These are phyloP conservation scores for Mormyrus iriodes DNA, from an alignment of 2,113 vertebrate genomes.

Conservation along the genomic window DNA sequence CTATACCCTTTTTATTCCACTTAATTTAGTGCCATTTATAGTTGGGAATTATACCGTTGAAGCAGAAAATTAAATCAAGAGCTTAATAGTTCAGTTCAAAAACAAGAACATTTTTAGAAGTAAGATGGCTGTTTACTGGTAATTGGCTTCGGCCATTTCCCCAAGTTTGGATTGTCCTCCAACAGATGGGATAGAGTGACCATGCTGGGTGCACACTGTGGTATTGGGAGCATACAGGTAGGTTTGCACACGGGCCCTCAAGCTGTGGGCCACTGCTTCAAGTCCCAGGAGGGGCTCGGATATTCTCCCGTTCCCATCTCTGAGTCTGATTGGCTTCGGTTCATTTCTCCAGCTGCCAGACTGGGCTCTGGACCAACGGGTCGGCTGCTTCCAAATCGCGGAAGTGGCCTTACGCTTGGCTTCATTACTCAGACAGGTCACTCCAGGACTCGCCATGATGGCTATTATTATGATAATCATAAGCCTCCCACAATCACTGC, in stretches of 20 bases:
- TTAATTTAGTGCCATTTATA: slow-evolving; percentile 15
- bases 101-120: neutral
- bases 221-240: neutral
- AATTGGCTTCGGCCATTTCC: neutral
- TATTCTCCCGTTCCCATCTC: neutral
- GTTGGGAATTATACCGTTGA: neutral
- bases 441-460: neutral
- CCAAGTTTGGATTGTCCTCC: neutral
- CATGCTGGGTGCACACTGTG: neutral
- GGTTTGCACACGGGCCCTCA: neutral
- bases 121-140: neutral
- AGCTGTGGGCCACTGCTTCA: neutral
- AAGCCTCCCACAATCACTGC: neutral
- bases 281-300: neutral
- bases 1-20: slow-evolving; percentile 12
- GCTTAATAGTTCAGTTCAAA: slow-evolving; percentile 5
- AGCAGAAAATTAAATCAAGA: slow-evolving; percentile 5
- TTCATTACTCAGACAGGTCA: neutral
- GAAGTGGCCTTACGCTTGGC: neutral
- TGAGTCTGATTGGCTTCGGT: neutral
- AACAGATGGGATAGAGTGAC: neutral
- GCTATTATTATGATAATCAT: neutral
- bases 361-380: neutral
- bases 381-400: neutral
- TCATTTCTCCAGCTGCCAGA: neutral